Evolutionary conservation across 1,140 invertebrate species (phyloP).

Genomic region (Orchestia grillus): DNA sequence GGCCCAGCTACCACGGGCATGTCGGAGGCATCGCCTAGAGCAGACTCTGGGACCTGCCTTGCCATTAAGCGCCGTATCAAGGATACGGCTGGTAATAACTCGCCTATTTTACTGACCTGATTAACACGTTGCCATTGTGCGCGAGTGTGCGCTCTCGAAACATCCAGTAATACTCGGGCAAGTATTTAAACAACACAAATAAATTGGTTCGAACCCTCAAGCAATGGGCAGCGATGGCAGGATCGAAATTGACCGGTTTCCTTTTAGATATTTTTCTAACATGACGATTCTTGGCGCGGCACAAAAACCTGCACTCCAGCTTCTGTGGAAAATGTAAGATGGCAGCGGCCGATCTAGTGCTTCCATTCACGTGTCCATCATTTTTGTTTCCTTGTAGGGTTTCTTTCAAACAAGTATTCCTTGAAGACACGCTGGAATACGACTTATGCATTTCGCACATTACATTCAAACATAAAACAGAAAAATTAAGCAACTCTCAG

Average conservation of each 20-base stretch:
- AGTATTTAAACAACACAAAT: background rate
- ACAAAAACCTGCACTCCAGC: background rate
- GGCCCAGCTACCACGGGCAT: background rate
- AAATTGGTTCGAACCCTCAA: background rate
- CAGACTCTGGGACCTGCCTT: background rate
- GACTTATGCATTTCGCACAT: background rate
- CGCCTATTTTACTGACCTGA: slow-evolving; percentile 16
- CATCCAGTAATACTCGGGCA: background rate
- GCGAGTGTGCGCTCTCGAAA: background rate
- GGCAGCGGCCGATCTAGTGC: background rate
- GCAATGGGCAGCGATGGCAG: background rate
- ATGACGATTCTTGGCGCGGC: background rate
- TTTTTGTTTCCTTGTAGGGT: background rate
- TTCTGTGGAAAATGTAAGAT: background rate
- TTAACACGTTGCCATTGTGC: slow-evolving; percentile 38
- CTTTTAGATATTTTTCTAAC: slow-evolving; percentile 5
- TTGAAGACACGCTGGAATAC: background rate
- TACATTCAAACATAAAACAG: background rate
- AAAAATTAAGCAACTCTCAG: background rate
- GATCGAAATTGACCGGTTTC: background rate
- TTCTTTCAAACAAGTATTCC: background rate
- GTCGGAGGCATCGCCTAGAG: background rate
- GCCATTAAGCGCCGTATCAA: slow-evolving; percentile 34
- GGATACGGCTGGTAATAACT: slow-evolving; percentile 41
- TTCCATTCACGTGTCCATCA: background rate